Percentiles rank a stretch among this genome's conserved stretches.
Evolutionary conservation across 2,113 vertebrate genomes (phyloP).

Genomic region (Terrapene triunguis): DNA sequence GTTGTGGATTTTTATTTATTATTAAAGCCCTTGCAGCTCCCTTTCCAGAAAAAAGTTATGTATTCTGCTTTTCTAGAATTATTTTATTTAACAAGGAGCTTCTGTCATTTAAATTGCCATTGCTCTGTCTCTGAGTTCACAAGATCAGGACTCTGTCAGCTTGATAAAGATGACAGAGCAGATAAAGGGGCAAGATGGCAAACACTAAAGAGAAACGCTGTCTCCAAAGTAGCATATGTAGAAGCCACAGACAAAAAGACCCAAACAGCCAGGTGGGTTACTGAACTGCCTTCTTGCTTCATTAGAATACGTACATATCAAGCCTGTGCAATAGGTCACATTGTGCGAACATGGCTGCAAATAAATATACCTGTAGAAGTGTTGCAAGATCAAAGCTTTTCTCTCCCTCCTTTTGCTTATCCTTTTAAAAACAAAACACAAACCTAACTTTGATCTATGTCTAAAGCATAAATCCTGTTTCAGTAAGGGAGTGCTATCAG

Average conservation of each 20-base stretch:
- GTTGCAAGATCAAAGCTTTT: background rate
- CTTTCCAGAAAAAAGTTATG: background rate
- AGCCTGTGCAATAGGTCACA: background rate
- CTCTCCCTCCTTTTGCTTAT: background rate
- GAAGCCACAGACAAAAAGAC: background rate
- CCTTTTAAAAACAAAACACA: background rate
- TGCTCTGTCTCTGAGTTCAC: background rate
- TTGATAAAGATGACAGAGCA: background rate
- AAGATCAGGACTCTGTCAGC: background rate
- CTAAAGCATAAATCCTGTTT: background rate
- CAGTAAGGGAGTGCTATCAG: background rate
- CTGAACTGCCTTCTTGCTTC: background rate
- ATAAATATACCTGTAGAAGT: background rate
- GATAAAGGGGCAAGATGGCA: fast-evolving
- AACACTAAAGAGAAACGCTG: background rate
- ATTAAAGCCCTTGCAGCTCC: background rate
- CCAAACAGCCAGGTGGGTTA: background rate
- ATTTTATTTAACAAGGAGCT: background rate
- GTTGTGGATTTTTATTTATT: background rate
- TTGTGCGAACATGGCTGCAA: background rate
- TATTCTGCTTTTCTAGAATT: background rate
- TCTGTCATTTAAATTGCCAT: fast-evolving
- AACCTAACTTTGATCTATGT: background rate
- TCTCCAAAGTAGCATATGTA: background rate
- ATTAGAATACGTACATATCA: background rate